A percentile compares a stretch with the other conserved stretches of the same genome.
phyloP scores from a whole-genome alignment of 2,888 invertebrate species.

The Leucophenga montana region DNA sequence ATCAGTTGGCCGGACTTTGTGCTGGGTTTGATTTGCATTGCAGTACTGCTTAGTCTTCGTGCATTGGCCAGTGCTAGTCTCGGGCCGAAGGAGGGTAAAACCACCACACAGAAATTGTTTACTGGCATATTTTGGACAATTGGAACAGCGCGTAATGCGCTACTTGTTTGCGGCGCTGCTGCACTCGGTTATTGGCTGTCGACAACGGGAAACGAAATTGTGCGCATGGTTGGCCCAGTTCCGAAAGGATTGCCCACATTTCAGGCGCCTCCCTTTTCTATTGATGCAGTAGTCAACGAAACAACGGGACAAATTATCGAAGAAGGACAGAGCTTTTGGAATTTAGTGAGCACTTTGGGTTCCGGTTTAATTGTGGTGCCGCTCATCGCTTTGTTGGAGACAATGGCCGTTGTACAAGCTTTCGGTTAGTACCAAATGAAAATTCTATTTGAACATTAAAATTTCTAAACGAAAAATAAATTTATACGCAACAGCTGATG shows the following conservation, averaged over 20 bases:
- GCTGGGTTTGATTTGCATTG: constrained; percentile 84
- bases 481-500: constrained; percentile 75
- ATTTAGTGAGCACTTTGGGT: constrained; percentile 86
- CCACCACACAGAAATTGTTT: constrained; percentile 76
- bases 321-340: constrained; percentile 75
- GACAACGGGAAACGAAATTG: constrained; percentile 73
- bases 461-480: no score
- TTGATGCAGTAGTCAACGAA: constrained; percentile 75
- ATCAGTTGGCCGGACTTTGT: constrained; percentile 83
- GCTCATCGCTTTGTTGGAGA: constrained; percentile 89
- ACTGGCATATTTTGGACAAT: constrained; percentile 83
- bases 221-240: constrained; percentile 82
- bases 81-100: constrained; percentile 76
- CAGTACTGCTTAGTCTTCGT: constrained; percentile 82
- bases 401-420: constrained; percentile 81
- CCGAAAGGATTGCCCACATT: constrained; percentile 83
- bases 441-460: background rate
- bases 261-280: constrained; percentile 80
- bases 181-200: constrained; percentile 80
- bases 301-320: constrained; percentile 72
- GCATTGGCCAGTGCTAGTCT: constrained; percentile 81
- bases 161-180: constrained; percentile 84
- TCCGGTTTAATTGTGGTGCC: constrained; percentile 91
- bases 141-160: constrained; percentile 87
- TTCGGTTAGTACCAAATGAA: constrained; percentile 57